phyloP scores from a whole-genome alignment of 2,888 invertebrate species.

The Suillia variegata region DNA sequence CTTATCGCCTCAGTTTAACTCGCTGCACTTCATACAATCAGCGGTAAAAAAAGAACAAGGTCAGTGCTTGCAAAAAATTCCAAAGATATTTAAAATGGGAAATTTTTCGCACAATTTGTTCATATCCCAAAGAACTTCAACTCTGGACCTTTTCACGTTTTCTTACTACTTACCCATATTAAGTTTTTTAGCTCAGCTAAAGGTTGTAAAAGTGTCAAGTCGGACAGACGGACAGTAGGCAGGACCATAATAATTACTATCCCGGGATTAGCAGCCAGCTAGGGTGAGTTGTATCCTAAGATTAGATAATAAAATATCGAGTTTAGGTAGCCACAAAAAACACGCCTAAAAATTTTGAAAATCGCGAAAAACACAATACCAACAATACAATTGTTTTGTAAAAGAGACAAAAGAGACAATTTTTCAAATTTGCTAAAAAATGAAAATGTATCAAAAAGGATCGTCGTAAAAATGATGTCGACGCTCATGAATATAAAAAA shows the following conservation, averaged over 20 bases:
- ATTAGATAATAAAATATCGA: slow-evolving; percentile 18
- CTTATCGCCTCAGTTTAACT: not conserved
- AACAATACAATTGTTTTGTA: not conserved
- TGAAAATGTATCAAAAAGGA: not conserved
- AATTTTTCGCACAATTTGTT: too few relatives aligned
- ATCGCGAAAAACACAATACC: slow-evolving; percentile 37
- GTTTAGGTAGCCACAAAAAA: slow-evolving; percentile 49
- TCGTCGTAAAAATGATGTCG: not conserved
- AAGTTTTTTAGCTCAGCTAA: too few relatives aligned
- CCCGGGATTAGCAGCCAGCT: not conserved
- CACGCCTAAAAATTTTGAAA: slow-evolving; percentile 15
- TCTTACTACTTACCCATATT: too few relatives aligned
- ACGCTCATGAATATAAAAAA: slow-evolving; percentile 32
- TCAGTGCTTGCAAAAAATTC: too few relatives aligned
- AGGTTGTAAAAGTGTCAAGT: too few relatives aligned
- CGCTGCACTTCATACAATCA: not conserved
- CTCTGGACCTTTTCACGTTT: too few relatives aligned
- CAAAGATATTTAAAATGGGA: too few relatives aligned
- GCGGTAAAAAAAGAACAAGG: too few relatives aligned
- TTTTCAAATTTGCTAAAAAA: slow-evolving; percentile 1
- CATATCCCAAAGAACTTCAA: too few relatives aligned
- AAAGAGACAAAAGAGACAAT: too few relatives aligned
- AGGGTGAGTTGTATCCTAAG: not conserved
- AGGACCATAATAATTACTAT: not conserved
- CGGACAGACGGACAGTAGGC: too few relatives aligned